Evolutionary conservation across 2,888 invertebrate genomes (phyloP), one percentile per base, ranked within the genome.

Genomic region (Cosmia trapezina): DNA sequence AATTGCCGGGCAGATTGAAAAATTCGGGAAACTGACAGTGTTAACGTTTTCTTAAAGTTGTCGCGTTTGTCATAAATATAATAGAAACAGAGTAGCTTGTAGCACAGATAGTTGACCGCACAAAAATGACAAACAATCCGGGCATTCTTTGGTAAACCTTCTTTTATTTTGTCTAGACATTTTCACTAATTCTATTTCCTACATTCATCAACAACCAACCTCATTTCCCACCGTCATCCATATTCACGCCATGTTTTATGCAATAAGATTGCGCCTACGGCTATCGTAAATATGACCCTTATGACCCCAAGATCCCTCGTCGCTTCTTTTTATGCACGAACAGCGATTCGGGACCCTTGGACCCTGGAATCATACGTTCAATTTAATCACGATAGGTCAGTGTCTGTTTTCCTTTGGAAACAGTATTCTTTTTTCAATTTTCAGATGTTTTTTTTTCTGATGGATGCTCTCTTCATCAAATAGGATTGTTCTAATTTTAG

Each of bases 321-420:
- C 45, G 54, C 41, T 62, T 59, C 69, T 84, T 81, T 83, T 84
- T 81, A 84, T 75, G 83, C 84, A 84, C 81, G 83, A 66, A 70
- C 57, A 49, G 65, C 68, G 56, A 72, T 71, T 54, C 45, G 77
- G 57, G 65, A 64, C 59, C 53, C 64, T 56, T 45, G 65, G 22
- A 37, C 49, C 51, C 37, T 70, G 45, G 67, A 76, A 76, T 83
- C 68, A 81, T 70, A 76, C 81, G 84, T 84, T 73, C 78, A 84
- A 83, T 84, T 80, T 83, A 84, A 80, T 76, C 80, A 53, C 53
- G 67, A 84, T 78, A 76, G 71, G 61, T 82, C 78, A 68, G 62
- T 81, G 51, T 77, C 49, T 77, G 37, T 80, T 73, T 53, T 43
- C 37, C 43, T 41, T 41, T 53, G 2, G 54, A 66, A 62, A 47